Evolutionary conservation across 2,888 invertebrate genomes (phyloP).

Genomic region (Thalpophila matura): DNA sequence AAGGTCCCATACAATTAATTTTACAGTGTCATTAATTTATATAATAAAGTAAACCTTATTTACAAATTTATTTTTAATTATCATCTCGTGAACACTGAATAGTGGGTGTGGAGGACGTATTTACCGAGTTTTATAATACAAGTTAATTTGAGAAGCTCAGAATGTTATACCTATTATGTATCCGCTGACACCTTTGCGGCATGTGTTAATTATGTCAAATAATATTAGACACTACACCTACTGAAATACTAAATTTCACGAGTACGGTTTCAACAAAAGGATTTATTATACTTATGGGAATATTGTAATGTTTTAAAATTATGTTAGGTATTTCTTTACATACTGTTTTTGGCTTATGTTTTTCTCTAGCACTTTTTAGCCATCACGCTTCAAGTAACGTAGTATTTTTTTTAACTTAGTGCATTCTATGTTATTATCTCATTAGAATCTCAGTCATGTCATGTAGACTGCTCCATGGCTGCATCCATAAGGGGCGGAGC

Average conservation of each 20-base stretch:
- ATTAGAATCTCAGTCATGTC: slow-evolving; percentile 67
- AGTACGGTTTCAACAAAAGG: not conserved
- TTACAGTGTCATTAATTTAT: not conserved
- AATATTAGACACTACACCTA: slow-evolving; percentile 47
- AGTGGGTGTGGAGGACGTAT: not conserved
- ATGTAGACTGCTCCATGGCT: slow-evolving; percentile 62
- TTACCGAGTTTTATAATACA: slow-evolving; percentile 19
- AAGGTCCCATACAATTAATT: too few relatives aligned
- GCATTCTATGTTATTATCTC: slow-evolving; percentile 3
- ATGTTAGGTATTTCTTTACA: not conserved
- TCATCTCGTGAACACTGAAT: slow-evolving; percentile 13
- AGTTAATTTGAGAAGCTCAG: slow-evolving; percentile 6
- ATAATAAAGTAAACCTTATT: slow-evolving; percentile 6
- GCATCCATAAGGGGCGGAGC: slow-evolving; percentile 70
- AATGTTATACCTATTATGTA: slow-evolving; percentile 38
- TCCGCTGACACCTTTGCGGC: slow-evolving; percentile 40
- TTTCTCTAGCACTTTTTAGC: not conserved
- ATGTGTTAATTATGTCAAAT: slow-evolving; percentile 47
- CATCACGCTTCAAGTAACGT: not conserved
- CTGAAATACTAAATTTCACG: slow-evolving; percentile 33
- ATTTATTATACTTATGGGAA: slow-evolving; percentile 39
- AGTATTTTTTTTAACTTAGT: not conserved
- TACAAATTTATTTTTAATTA: slow-evolving; percentile 7
- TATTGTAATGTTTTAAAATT: slow-evolving; percentile 10
- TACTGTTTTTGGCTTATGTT: not conserved